These are phyloP conservation scores for Oligia fasciuncula DNA, from an alignment of 2,888 invertebrate species.

Conservation along the genomic window DNA sequence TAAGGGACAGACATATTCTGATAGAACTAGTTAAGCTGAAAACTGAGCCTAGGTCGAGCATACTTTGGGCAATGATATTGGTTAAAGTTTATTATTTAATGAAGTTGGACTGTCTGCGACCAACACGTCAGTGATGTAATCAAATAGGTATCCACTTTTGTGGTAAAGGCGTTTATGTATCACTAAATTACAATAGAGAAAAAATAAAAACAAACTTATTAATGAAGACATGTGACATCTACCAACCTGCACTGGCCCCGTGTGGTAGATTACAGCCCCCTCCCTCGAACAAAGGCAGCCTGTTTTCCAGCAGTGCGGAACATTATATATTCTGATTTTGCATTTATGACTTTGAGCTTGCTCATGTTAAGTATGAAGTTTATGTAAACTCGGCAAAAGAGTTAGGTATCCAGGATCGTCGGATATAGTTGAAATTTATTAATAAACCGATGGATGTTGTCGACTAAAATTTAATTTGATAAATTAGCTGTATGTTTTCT, in stretches of 20 bases:
- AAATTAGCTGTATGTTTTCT: no score
- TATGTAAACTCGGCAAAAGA: neutral
- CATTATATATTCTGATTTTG: no score
- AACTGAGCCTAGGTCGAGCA: slow-evolving; percentile 27
- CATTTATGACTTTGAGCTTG: no score
- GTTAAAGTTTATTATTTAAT: slow-evolving; percentile 36
- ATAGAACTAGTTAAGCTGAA: slow-evolving; percentile 41
- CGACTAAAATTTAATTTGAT: no score
- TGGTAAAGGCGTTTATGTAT: neutral
- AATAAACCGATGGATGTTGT: no score
- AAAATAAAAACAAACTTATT: neutral
- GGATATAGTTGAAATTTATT: no score
- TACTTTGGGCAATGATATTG: slow-evolving; percentile 23
- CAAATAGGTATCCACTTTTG: neutral
- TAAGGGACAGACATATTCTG: slow-evolving; percentile 49
- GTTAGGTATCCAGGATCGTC: no score
- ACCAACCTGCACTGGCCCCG: no score
- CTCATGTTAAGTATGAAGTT: neutral
- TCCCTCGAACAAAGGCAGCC: no score
- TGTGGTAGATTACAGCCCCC: no score
- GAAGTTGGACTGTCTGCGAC: slow-evolving; percentile 7
- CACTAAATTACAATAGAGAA: neutral
- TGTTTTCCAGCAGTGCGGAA: no score
- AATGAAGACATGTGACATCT: no score
- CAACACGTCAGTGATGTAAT: slow-evolving; percentile 5